Evolutionary conservation across 92 coral and sea anemone genomes (phyloP).

Genomic region (Diadumene lineata): DNA sequence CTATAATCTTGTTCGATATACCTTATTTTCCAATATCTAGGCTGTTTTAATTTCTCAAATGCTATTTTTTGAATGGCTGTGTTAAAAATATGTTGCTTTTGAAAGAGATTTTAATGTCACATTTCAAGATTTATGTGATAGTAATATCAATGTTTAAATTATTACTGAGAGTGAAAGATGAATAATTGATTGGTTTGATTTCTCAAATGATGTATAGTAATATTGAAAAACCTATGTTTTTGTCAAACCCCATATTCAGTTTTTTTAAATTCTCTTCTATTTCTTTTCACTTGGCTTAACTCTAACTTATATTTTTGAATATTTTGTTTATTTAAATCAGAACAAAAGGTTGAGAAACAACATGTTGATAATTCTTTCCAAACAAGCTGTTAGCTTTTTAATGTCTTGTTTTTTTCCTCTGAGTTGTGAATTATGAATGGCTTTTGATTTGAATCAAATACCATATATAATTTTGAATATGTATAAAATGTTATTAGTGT

Average conservation of each 20-base stretch:
- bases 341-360: too few relatives aligned
- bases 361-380: too few relatives aligned
- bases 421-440: background rate
- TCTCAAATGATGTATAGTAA: background rate
- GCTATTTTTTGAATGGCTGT: too few relatives aligned
- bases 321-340: background rate
- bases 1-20: too few relatives aligned
- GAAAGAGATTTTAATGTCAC: background rate
- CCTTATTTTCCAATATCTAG: too few relatives aligned
- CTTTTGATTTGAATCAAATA: too few relatives aligned
- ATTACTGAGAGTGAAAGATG: background rate
- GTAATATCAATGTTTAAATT: background rate
- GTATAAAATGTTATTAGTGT: too few relatives aligned
- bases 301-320: background rate
- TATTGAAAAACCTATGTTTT: too few relatives aligned
- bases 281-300: background rate
- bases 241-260: background rate
- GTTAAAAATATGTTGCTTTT: background rate
- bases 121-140: background rate
- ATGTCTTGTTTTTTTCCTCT: background rate
- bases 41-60: too few relatives aligned
- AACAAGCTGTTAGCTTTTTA: too few relatives aligned
- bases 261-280: background rate
- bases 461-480: too few relatives aligned
- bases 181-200: background rate